These are phyloP conservation scores for Lasioglossum malachurum DNA, from an alignment of 2,888 invertebrate genomes.

Conservation along the genomic window DNA sequence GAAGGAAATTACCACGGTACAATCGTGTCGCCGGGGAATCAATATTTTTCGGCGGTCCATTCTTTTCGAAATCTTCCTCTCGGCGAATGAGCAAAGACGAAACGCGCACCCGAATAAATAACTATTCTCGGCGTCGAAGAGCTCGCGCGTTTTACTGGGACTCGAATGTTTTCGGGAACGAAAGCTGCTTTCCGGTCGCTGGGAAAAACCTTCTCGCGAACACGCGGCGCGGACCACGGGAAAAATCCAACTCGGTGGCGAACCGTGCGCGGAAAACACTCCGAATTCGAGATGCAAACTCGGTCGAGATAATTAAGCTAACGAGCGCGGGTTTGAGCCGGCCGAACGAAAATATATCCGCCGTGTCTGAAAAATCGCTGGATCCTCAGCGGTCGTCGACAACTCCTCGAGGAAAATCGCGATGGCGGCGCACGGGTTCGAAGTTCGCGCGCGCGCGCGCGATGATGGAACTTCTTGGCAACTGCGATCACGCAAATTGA, in stretches of 20 bases:
- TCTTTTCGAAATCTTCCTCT: not conserved
- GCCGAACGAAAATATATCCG: not conserved
- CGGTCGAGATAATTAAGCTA: constrained; percentile 32
- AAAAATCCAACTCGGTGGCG: not conserved
- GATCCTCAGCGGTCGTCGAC: not conserved
- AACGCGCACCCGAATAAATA: not conserved
- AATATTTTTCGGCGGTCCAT: not conserved
- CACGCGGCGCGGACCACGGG: not conserved
- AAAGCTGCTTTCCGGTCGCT: not conserved
- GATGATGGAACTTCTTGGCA: constrained; percentile 51
- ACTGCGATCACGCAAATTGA: constrained; percentile 67
- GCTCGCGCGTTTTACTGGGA: not conserved
- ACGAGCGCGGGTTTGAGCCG: constrained; percentile 16
- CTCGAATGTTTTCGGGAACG: not conserved
- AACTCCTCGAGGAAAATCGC: not conserved
- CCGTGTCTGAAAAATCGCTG: not conserved
- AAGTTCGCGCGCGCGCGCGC: constrained; percentile 28
- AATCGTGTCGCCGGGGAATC: constrained; percentile 5
- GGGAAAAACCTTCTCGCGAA: not conserved
- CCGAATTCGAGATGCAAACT: constrained; percentile 22
- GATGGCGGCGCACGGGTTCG: not conserved
- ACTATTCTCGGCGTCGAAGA: not conserved
- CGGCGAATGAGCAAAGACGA: not conserved
- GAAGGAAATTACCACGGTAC: not conserved
- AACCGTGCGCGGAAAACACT: constrained; percentile 14